phyloP scores from a whole-genome alignment of 1,140 invertebrate genomes.

The Drosophila kurseongensis region DNA sequence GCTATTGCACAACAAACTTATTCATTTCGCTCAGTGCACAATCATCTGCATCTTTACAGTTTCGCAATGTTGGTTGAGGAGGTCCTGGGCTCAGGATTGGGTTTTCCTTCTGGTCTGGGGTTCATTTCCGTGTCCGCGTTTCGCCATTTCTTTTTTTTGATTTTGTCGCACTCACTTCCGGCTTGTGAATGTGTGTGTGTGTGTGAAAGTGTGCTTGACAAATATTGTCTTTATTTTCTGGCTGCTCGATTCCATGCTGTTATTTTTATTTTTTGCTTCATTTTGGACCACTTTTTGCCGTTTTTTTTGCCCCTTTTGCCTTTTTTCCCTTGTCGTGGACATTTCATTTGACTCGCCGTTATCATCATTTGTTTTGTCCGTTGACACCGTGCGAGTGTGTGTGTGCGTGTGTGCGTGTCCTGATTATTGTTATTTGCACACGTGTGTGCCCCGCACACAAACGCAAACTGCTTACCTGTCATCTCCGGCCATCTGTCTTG shows the following conservation, averaged over 20 bases:
- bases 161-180: conserved; percentile 11
- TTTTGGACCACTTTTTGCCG: neutral
- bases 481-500: conserved; percentile 52
- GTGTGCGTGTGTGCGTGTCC: conserved; percentile 21
- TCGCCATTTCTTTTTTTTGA: conserved; percentile 5
- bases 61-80: conserved; percentile 1
- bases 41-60: conserved; percentile 23
- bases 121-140: conserved; percentile 20
- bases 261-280: conserved; percentile 60
- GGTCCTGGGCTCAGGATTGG: conserved; percentile 4
- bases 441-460: conserved; percentile 44
- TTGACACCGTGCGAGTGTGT: conserved; percentile 50
- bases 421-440: conserved; percentile 65
- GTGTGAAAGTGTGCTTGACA: conserved; percentile 34
- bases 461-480: conserved; percentile 53
- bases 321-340: conserved; percentile 46
- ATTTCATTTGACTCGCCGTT: conserved; percentile 76
- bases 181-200: conserved; percentile 2
- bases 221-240: conserved; percentile 74
- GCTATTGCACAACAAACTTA: too few species aligned
- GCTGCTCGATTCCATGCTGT: conserved; percentile 59
- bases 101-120: conserved; percentile 5
- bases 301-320: neutral
- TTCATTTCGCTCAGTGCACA: neutral
- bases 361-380: conserved; percentile 79